phyloP scores from a whole-genome alignment of 2,888 invertebrate species.

The Cosmopolites sordidus region DNA sequence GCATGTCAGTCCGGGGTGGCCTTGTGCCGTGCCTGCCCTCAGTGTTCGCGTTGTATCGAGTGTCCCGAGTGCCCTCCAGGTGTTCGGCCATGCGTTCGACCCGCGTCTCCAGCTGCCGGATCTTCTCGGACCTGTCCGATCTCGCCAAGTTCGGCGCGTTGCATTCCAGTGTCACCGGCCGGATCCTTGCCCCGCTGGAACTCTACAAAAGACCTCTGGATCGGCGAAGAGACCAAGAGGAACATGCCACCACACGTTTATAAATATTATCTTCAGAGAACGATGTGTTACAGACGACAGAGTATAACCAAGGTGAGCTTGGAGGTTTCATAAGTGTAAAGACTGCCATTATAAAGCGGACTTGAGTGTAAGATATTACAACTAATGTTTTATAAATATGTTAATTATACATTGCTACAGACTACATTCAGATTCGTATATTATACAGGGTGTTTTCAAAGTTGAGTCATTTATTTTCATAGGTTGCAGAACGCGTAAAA shows the following conservation, averaged over 20 bases:
- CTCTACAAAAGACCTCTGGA: conserved; percentile 51
- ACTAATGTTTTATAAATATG: no score
- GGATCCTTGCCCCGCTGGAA: conserved; percentile 18
- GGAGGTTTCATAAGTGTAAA: no score
- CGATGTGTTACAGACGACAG: conserved; percentile 45
- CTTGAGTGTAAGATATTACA: no score
- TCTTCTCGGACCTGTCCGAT: conserved; percentile 17
- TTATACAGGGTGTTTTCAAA: no score
- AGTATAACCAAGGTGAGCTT: conserved; percentile 42
- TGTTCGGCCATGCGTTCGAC: conserved; percentile 12
- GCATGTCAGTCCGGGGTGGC: not conserved
- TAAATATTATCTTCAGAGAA: conserved; percentile 59
- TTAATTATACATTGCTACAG: no score
- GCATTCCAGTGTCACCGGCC: conserved; percentile 8
- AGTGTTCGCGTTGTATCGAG: conserved; percentile 18
- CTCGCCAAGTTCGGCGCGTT: conserved; percentile 16
- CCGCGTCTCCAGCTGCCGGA: conserved; percentile 18
- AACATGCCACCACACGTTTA: conserved; percentile 61
- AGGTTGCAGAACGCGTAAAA: no score
- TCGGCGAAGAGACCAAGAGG: conserved; percentile 62
- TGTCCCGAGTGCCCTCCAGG: conserved; percentile 14
- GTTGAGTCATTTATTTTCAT: no score
- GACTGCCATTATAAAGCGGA: no score
- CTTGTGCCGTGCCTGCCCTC: conserved; percentile 17
- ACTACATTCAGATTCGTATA: no score